Base-by-base conservation (phyloP, 2,797 vertebrate species). In the Chelmon rostratus region DNA sequence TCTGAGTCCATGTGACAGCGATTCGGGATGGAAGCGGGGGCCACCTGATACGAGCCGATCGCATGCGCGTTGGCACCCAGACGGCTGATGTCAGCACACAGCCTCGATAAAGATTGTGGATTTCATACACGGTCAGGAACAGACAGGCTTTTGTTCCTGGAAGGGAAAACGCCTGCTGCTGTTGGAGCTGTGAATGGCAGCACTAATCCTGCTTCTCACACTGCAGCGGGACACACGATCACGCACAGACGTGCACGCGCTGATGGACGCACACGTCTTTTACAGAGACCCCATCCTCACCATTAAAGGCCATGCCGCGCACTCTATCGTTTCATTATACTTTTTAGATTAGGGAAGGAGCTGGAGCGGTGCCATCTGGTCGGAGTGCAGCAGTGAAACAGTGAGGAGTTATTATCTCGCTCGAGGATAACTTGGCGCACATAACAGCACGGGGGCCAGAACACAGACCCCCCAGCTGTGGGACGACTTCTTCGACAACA, bases 101-200 rank as follows among this genome's bases (percentile, higher is more conserved):
- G 71, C 52, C 44, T 52, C 31, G 21, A 56, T 65, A 81, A 68
- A 74, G 73, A 88, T 82, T 62, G 69, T 40, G 79, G 79, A 73
- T 83, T 74, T 64, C 49, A 80, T 28, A 56, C 49, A 5, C 31
- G 35, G 73, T 5, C 76, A 8, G 76, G 66, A 79, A 88, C 87
- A 90, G 79, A 73, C 70, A 25, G 68, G 81, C 84, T 84, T 91
- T 90, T 91, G 91, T 91, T 88, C 59, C 54, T 21, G 72, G 44
- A 19, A 47, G 12, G 46, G 25, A 42, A 78, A 71, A 57, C 12
- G 61, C 38, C 47, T 23, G 53, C 73, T 66, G 79, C 81, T 57
- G 79, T 8, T 49, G 35, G 56, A 73, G 78, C 75, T 21, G 69
- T 81, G 83, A 89, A 86, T 78, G 80, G 75, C 73, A 31, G 35